These are phyloP conservation scores for Oreamnos americanus DNA, from an alignment of 2,113 vertebrate genomes.

Conservation along the genomic window DNA sequence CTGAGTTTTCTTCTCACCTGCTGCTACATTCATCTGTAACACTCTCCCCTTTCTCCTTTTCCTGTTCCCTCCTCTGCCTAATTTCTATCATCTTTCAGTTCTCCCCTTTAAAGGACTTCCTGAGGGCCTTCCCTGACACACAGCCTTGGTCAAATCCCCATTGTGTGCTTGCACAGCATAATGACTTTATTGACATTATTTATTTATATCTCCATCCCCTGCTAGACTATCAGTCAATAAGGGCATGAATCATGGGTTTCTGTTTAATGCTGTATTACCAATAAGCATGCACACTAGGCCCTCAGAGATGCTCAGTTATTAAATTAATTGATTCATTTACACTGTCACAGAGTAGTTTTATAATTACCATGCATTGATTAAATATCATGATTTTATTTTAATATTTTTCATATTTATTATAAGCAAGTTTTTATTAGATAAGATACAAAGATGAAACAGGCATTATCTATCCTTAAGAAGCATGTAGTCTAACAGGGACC, in stretches of 20 bases:
- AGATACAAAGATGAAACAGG: background rate
- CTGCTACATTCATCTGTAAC: background rate
- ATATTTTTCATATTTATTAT: background rate
- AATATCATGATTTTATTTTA: background rate
- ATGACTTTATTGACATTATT: background rate
- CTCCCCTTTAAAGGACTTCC: background rate
- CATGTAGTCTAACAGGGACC: background rate
- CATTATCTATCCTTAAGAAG: background rate
- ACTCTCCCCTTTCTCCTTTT: background rate
- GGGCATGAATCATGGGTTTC: background rate
- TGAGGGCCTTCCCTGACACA: background rate
- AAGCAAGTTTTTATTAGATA: conserved; percentile 19
- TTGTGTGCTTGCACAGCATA: background rate
- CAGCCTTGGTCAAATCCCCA: background rate
- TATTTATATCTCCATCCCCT: background rate
- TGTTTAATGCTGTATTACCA: background rate
- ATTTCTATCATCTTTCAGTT: background rate
- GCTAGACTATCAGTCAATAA: background rate
- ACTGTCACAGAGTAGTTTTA: background rate
- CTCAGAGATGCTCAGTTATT: background rate
- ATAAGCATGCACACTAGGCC: background rate
- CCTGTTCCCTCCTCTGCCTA: background rate
- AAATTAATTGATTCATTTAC: background rate
- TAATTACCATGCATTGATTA: background rate
- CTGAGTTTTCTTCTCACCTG: background rate